Evolutionary conservation across 1,140 invertebrate species (phyloP), one percentile per base, ranked within the genome.

Genomic region (Aporrectodea caliginosa): DNA sequence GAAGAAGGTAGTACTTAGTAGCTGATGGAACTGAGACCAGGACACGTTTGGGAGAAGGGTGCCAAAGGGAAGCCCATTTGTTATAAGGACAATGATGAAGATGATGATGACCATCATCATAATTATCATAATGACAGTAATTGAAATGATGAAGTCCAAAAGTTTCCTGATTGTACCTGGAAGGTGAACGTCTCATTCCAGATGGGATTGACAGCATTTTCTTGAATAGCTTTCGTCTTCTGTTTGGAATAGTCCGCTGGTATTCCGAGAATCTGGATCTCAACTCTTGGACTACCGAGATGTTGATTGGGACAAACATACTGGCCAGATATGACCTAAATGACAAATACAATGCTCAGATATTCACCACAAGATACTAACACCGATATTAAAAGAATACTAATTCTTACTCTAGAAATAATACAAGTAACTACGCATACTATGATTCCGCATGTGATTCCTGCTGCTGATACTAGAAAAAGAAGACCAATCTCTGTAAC

Each of bases 141-240:
- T 16, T 14, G 14, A 14, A 16, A 16, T 73, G 14, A 16, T 73
- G 30, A 73, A 76, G 30, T 0, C 0, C 73, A 1, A 2, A 27
- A 77, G 79, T 85, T 81, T n/a, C n/a, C n/a, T n/a, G n/a, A 58
- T 12, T 58, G 43, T 12, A 90, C 90, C 90, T 94, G 92, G 85
- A 97, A 97, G 82, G 91, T 92, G 83, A 96, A 95, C 1, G 92
- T 93, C 83, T 98, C 95, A 86, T 96, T 95, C 94, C 95, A 98
- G 35, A 96, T 94, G 0, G 96, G 96, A 87, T 98, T 98, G 30
- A 98, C 88, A 0, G 94, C 92, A 86, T 98, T 98, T 82, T 92
- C 91, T 77, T 92, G 92, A 0, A 95, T 91, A 0, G 93, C 90
- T 87, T 94, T 94, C 0, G 95, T 97, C 85, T 94, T 93, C 82